Evolutionary conservation across 2,113 vertebrate genomes (phyloP), one percentile per base, ranked within the genome.

Genomic region (Microtus ochrogaster): DNA sequence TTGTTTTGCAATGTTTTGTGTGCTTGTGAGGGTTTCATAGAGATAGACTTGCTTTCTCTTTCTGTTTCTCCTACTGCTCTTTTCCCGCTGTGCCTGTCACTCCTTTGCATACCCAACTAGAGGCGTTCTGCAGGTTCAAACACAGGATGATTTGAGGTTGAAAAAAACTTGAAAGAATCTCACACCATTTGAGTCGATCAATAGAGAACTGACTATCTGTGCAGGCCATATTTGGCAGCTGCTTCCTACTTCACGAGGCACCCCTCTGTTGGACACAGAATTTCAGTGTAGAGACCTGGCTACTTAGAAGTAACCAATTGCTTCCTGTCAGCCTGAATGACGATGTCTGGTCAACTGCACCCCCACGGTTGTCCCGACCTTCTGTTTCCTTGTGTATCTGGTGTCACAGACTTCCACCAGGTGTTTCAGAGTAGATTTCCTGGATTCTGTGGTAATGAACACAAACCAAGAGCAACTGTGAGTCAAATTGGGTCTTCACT

Each of bases 241-340:
- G 4, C 96, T 70, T 86, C 6, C 5, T 21, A 16, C 73, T 68
- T 91, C 39, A 39, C 73, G 24, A 24, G 68, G 28, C 47, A 76
- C 7, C 58, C 84, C 24, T 91, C 36, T 96, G 66, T 41, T 81
- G 26, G 21, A 89, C 44, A 91, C 72, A 93, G 26, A 87, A 21
- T 83, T 91, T 33, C 39, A 92, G 89, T 94, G 89, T 83, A 91
- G 58, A 93, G n/a, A 44, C 16, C 77, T 91, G 73, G 36, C 33
- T 74, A 39, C 79, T 92, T 90, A 86, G 85, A 96, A 41, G 77
- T 89, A 96, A 90, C 33, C 44, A 88, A 16, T 91, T 92, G 76
- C 36, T 96, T 87, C 14, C 14, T 93, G 89, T 61, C 63, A 91
- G 30, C 63, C 63, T 90, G 16, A 63, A 30, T 66, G 89, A 47